Evolutionary conservation across 1,140 invertebrate genomes (phyloP).

Genomic region (Sitobion miscanthi): DNA sequence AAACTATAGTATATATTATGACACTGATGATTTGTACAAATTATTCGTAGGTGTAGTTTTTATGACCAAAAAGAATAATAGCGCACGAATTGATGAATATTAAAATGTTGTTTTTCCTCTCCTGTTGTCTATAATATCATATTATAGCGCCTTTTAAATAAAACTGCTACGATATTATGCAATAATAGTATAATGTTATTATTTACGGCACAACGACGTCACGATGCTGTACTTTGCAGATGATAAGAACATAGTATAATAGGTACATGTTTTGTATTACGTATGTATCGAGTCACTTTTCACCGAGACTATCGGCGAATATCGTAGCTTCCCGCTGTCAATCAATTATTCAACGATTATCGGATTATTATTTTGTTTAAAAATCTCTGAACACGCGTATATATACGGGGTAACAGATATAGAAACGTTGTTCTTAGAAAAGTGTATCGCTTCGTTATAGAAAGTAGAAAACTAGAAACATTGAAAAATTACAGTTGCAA

Average conservation of each 20-base stretch:
- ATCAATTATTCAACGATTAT: slow-evolving; percentile 6
- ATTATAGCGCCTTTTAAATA: background rate
- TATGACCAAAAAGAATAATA: background rate
- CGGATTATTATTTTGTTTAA: background rate
- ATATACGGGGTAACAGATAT: background rate
- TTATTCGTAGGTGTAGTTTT: background rate
- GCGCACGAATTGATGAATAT: too few species aligned
- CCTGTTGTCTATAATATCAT: too few species aligned
- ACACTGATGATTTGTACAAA: background rate
- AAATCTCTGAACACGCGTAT: background rate
- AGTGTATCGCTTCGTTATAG: background rate
- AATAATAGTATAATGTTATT: background rate
- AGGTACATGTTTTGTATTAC: background rate
- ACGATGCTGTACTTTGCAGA: background rate
- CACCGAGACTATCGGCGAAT: background rate
- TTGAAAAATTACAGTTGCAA: background rate
- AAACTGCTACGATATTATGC: background rate
- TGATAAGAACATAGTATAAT: background rate
- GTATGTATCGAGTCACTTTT: background rate
- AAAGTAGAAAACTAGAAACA: background rate
- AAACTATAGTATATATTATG: too few species aligned
- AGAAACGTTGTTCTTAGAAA: background rate
- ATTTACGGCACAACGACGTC: background rate
- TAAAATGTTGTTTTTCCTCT: background rate
- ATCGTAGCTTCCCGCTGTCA: background rate